Conservation (phyloP, 2,113 vertebrate species). For the Lepus timidus region DNA sequence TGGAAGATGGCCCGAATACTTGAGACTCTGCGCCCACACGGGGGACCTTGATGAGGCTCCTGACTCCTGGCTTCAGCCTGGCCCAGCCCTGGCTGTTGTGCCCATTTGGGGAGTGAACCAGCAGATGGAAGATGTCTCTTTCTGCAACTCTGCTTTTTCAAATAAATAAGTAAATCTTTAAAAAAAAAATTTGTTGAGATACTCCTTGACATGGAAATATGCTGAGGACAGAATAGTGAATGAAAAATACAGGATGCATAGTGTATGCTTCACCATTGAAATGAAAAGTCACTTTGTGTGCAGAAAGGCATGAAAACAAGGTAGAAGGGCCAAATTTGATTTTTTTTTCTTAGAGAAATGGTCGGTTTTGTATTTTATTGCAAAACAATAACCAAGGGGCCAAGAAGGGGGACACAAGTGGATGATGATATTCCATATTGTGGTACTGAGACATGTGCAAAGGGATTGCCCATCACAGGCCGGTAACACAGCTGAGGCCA, state of each 20-base stretch:
- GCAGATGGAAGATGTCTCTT: too few species aligned
- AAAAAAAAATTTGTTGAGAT: neutral
- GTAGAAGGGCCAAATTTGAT: neutral
- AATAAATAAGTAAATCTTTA: neutral
- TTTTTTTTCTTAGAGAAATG: slow-evolving; percentile 4
- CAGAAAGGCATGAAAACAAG: neutral
- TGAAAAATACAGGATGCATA: neutral
- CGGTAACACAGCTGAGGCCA: neutral
- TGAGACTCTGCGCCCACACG: too few species aligned
- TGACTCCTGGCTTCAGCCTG: too few species aligned
- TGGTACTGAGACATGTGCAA: neutral
- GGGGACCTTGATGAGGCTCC: too few species aligned
- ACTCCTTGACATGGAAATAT: neutral
- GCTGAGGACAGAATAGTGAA: neutral
- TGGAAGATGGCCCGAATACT: too few species aligned
- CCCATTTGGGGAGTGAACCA: too few species aligned
- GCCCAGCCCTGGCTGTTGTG: too few species aligned
- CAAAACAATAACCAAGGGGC: neutral
- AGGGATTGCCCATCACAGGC: neutral
- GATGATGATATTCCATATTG: neutral
- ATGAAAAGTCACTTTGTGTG: neutral
- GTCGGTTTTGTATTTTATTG: neutral
- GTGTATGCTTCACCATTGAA: neutral
- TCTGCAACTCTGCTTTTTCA: too few species aligned
- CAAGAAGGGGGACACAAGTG: neutral